Percentiles rank a stretch among this genome's conserved stretches.
Conservation (phyloP, 1,140 invertebrate species). For the Apis florea region DNA sequence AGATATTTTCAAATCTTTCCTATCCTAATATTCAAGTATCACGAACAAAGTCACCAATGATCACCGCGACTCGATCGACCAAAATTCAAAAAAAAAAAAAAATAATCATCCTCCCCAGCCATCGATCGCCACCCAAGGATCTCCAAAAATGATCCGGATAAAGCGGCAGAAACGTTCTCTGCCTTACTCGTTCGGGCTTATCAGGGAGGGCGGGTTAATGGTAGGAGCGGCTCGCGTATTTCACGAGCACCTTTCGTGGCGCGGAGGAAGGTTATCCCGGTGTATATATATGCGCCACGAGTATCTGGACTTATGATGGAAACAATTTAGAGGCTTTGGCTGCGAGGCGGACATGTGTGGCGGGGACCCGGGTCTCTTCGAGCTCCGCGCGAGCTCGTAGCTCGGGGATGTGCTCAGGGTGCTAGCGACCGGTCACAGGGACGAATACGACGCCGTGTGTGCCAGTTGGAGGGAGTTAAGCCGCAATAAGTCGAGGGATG, state of each 20-base stretch:
- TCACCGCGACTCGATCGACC: too few species aligned
- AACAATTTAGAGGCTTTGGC: conserved; percentile 80
- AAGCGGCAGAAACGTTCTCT: neutral
- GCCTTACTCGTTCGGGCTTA: conserved; percentile 47
- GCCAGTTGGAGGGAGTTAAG: conserved; percentile 74
- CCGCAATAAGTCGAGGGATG: conserved; percentile 81
- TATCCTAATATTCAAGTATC: too few species aligned
- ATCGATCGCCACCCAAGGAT: neutral
- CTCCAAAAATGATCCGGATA: conserved; percentile 5
- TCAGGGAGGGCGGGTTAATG: conserved; percentile 72
- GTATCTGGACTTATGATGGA: conserved; percentile 81
- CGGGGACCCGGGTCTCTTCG: conserved; percentile 47
- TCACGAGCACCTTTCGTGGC: conserved; percentile 58
- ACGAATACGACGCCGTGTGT: conserved; percentile 63
- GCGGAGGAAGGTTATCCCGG: conserved; percentile 73
- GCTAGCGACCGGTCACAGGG: conserved; percentile 54
- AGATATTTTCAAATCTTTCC: too few species aligned
- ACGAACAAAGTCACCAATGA: too few species aligned
- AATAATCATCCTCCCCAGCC: neutral
- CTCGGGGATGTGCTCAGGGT: conserved; percentile 60
- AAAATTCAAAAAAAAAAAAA: neutral
- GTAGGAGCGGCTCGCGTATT: conserved; percentile 69
- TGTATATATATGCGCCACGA: conserved; percentile 78
- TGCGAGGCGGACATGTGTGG: conserved; percentile 65
- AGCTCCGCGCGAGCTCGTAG: neutral